Evolutionary conservation across 2,113 vertebrate genomes (phyloP), one percentile per base, ranked within the genome.

Genomic region (Xiphorhynchus elegans): DNA sequence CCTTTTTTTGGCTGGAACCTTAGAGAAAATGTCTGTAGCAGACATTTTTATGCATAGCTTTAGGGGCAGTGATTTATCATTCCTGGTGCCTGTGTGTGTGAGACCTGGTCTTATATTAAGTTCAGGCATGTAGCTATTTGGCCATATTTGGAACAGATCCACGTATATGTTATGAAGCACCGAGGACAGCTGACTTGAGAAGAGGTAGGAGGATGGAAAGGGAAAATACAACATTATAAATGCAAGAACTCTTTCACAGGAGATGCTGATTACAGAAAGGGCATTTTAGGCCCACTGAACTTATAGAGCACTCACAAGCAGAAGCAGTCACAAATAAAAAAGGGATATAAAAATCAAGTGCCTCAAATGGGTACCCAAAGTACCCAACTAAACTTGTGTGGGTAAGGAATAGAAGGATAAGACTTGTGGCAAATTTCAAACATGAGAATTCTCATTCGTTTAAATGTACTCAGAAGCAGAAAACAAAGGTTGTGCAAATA

Each of bases 401-500:
- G 6, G 67, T 14, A 62, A 53, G 19, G 7, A 59, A 68, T 15
- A 62, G 31, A 78, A 72, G 11, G 11, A 55, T 37, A 79, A 63
- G 5, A 2, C 11, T 85, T 44, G 4, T 12, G 17, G 24, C 3
- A 59, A 76, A 79, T 53, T 66, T 81, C 47, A 53, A 24, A 44
- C 26, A 18, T 21, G 3, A 69, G 28, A 66, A 84, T 81, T 77
- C 11, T 77, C 11, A 37, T 64, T 75, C 33, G 46, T 13, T 63
- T 82, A 11, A 64, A 5, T 44, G 26, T 21, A 24, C 19, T 70
- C 21, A 64, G 81, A 86, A 83, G 16, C 11, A 80, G 37, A 89
- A 80, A 81, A 28, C 7, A 47, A 68, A 73, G 13, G 5, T 35
- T 21, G 2, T 10, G 3, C 0, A 0, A 73, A 31, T 35, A 28